Percentiles rank a stretch among this genome's conserved stretches.
These are phyloP conservation scores for Phalanger gymnotis DNA, from an alignment of 2,797 vertebrate species.

Conservation along the genomic window DNA sequence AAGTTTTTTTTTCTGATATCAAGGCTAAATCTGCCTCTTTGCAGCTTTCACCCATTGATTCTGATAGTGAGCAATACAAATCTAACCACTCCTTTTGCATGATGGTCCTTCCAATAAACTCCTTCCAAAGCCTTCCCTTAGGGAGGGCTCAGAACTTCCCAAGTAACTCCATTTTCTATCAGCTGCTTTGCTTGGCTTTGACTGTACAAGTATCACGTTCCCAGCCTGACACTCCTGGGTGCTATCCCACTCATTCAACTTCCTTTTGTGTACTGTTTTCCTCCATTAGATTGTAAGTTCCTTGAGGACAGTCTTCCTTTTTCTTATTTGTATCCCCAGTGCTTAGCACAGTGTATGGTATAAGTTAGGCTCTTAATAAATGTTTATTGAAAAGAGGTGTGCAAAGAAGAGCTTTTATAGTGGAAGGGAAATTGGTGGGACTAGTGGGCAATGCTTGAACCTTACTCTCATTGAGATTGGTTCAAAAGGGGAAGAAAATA, in stretches of 20 bases:
- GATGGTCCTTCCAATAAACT: neutral
- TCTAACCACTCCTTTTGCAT: neutral
- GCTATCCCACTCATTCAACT: neutral
- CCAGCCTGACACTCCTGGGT: neutral
- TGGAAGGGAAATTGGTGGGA: too few relatives aligned
- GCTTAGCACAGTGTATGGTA: neutral
- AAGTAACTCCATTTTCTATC: neutral
- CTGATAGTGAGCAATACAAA: neutral
- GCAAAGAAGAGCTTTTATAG: neutral
- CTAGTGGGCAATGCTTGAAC: too few relatives aligned
- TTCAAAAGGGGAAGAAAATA: neutral
- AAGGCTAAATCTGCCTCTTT: neutral
- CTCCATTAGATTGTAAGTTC: neutral
- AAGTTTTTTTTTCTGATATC: neutral
- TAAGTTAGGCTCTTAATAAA: too few relatives aligned
- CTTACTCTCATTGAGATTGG: neutral
- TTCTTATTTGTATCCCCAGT: neutral
- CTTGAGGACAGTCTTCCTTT: neutral
- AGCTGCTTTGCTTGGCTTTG: neutral
- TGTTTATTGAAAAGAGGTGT: neutral
- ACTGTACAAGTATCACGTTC: neutral
- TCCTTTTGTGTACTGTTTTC: neutral
- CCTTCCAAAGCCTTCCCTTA: neutral
- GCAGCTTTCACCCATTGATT: neutral
- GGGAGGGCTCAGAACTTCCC: neutral